These are phyloP conservation scores for Ariolimax columbianus DNA, from an alignment of 2,888 invertebrate genomes.

Conservation along the genomic window DNA sequence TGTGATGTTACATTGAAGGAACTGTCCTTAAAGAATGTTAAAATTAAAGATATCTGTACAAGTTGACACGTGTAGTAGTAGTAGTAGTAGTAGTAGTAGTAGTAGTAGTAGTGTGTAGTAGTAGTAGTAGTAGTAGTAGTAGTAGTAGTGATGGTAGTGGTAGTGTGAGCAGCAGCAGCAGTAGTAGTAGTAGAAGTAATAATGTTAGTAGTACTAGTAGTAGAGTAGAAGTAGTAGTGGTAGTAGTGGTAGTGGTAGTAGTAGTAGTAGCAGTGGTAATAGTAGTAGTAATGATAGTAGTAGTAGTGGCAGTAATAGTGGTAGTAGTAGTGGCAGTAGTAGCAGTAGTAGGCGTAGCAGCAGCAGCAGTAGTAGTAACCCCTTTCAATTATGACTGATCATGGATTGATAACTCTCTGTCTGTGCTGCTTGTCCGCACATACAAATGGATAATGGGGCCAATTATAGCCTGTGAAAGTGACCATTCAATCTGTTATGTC, in stretches of 20 bases:
- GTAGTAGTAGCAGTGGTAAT: slow-evolving; percentile 26
- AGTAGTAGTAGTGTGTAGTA: slow-evolving; percentile 18
- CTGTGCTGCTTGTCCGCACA: too few relatives aligned
- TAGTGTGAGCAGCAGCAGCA: not conserved
- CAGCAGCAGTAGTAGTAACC: too few relatives aligned
- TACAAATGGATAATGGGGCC: too few relatives aligned
- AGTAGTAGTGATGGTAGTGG: not conserved
- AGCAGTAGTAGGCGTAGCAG: too few relatives aligned
- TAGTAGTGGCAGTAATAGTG: slow-evolving; percentile 22
- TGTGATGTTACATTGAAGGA: too few relatives aligned
- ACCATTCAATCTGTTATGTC: too few relatives aligned
- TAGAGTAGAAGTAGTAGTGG: not conserved
- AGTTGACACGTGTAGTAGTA: slow-evolving; percentile 1
- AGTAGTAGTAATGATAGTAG: slow-evolving; percentile 20
- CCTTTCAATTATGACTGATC: too few relatives aligned
- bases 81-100: slow-evolving; percentile 23
- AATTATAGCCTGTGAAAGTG: too few relatives aligned
- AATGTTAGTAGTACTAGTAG: not conserved
- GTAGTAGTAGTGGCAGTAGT: slow-evolving; percentile 25
- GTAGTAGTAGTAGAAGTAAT: not conserved
- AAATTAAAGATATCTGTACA: too few relatives aligned
- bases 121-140: slow-evolving; percentile 31
- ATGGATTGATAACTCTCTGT: too few relatives aligned
- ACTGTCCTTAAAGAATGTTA: too few relatives aligned
- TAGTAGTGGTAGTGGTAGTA: not conserved